phyloP scores from a whole-genome alignment of 2,888 invertebrate genomes.

The Cheilosia urbana region DNA sequence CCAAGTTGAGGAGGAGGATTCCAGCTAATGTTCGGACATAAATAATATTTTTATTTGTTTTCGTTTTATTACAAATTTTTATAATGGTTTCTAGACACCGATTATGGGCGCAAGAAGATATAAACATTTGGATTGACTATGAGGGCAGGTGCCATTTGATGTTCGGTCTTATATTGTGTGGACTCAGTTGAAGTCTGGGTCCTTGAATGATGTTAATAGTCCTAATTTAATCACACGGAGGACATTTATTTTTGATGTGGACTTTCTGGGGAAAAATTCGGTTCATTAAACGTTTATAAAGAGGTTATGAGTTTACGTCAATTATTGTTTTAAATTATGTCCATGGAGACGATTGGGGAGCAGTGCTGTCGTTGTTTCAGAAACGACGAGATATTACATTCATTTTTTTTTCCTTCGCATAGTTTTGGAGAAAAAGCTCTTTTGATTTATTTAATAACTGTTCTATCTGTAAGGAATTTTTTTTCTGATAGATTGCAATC shows the following conservation, averaged over 20 bases:
- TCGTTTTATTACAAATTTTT: conserved; percentile 45
- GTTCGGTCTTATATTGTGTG: background rate
- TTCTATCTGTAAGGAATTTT: too few relatives aligned
- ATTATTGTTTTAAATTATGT: background rate
- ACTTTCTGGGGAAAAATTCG: background rate
- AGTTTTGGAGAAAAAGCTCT: too few relatives aligned
- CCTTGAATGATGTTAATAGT: conserved; percentile 31
- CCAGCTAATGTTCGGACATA: conserved; percentile 33
- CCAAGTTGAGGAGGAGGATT: conserved; percentile 10
- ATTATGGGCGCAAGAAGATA: conserved; percentile 31
- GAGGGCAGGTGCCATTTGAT: conserved; percentile 42
- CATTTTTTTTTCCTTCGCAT: too few relatives aligned
- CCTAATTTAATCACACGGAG: conserved; percentile 26
- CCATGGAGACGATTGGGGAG: background rate
- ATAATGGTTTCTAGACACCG: conserved; percentile 37
- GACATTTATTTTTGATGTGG: conserved; percentile 23
- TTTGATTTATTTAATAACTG: too few relatives aligned
- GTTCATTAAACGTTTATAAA: conserved; percentile 8
- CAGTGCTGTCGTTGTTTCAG: too few relatives aligned
- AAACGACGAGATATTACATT: too few relatives aligned
- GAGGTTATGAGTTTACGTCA: background rate
- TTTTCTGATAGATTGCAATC: too few relatives aligned
- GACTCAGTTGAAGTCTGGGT: conserved; percentile 14
- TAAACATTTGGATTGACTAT: conserved; percentile 44
- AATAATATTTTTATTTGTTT: conserved; percentile 51